Percentiles rank a stretch among this genome's conserved stretches.
Evolutionary conservation across 2,888 invertebrate genomes (phyloP).

Genomic region (Pachydiplax longipennis): DNA sequence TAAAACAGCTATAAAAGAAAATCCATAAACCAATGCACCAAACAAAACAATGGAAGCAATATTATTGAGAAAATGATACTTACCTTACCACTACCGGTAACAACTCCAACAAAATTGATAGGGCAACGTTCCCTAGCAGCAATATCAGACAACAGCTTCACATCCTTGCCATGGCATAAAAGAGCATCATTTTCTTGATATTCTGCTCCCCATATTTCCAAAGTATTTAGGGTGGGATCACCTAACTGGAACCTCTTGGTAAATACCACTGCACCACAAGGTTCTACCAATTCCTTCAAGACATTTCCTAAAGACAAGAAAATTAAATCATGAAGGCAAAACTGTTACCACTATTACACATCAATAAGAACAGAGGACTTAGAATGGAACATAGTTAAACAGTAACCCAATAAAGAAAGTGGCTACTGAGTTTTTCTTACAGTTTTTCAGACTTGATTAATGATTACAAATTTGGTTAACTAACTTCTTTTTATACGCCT

Average conservation of each 20-base stretch:
- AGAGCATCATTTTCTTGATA: slow-evolving; percentile 96
- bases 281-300: slow-evolving; percentile 94
- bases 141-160: slow-evolving; percentile 71
- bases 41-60: too few relatives aligned
- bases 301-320: slow-evolving; percentile 78
- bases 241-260: slow-evolving; percentile 87
- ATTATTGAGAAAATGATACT: slow-evolving; percentile 51
- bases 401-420: too few relatives aligned
- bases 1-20: too few relatives aligned
- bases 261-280: slow-evolving; percentile 90
- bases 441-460: too few relatives aligned
- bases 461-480: too few relatives aligned
- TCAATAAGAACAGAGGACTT: too few relatives aligned
- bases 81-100: slow-evolving; percentile 83
- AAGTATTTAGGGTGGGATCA: slow-evolving; percentile 90
- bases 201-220: slow-evolving; percentile 98
- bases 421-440: too few relatives aligned
- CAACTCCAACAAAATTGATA: slow-evolving; percentile 89
- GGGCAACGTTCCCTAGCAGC: slow-evolving; percentile 90
- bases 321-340: too few relatives aligned
- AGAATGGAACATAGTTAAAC: too few relatives aligned
- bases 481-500: too few relatives aligned
- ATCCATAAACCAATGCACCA: too few relatives aligned
- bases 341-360: too few relatives aligned
- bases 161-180: slow-evolving; percentile 71